These are phyloP conservation scores for Gyps fulvus DNA, from an alignment of 2,113 vertebrate species.

Conservation along the genomic window DNA sequence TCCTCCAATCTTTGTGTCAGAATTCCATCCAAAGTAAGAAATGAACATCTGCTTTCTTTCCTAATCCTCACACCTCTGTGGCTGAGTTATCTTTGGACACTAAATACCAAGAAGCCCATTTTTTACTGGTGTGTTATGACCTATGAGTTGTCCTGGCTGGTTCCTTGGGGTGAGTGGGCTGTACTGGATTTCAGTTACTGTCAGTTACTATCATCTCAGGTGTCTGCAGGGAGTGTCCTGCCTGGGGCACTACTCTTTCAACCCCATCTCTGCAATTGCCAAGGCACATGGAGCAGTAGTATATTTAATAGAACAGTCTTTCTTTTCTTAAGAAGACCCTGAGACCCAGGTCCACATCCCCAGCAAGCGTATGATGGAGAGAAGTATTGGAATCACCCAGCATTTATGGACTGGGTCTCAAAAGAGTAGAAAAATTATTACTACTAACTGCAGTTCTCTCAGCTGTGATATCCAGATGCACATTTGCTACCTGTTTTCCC, in stretches of 20 bases:
- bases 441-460: background rate
- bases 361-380: background rate
- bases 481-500: background rate
- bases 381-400: background rate
- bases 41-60: background rate
- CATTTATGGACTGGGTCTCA: background rate
- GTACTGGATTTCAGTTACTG: background rate
- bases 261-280: background rate
- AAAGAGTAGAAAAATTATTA: background rate
- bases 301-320: background rate
- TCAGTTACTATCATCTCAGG: background rate
- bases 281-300: background rate
- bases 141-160: background rate
- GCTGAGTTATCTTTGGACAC: background rate
- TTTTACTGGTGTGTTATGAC: background rate
- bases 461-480: background rate
- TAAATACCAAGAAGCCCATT: background rate
- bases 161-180: background rate
- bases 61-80: background rate
- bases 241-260: background rate
- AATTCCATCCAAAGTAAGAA: background rate
- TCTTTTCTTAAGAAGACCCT: background rate
- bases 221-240: background rate
- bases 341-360: background rate
- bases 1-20: background rate